phyloP scores from a whole-genome alignment of 2,888 invertebrate species.

The Apoderus coryli region DNA sequence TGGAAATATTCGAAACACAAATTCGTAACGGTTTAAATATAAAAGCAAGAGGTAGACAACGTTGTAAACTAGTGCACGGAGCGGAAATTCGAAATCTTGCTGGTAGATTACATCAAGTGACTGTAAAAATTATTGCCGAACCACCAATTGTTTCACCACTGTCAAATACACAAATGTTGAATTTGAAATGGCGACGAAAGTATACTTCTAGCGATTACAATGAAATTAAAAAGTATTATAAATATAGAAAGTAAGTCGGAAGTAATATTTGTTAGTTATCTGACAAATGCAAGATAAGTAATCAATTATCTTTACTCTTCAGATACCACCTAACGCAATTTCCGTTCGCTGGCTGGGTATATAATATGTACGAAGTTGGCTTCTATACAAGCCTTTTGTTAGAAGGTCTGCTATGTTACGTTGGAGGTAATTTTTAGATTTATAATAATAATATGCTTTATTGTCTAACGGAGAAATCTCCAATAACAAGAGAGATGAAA shows the following conservation, averaged over 20 bases:
- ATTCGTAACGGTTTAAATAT: constrained; percentile 41
- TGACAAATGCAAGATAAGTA: too few species aligned
- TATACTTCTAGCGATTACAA: constrained; percentile 22
- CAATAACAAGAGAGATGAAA: too few species aligned
- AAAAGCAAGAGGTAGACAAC: constrained; percentile 62
- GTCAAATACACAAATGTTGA: constrained; percentile 33
- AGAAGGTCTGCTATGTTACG: constrained; percentile 23
- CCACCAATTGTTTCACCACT: constrained; percentile 42
- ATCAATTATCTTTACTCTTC: too few species aligned
- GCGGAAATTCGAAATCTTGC: constrained; percentile 27
- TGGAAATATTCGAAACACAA: constrained; percentile 52
- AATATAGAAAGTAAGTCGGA: constrained; percentile 26
- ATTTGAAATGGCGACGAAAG: constrained; percentile 33
- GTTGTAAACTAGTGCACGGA: constrained; percentile 44
- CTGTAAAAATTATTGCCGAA: constrained; percentile 56
- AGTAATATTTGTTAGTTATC: neutral
- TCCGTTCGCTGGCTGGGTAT: constrained; percentile 27
- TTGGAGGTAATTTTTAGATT: constrained; percentile 19
- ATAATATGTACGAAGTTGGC: constrained; percentile 28
- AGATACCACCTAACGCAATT: constrained; percentile 29
- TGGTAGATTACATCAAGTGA: constrained; percentile 37
- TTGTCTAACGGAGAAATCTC: constrained; percentile 5
- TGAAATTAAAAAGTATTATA: constrained; percentile 24
- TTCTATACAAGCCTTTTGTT: constrained; percentile 25
- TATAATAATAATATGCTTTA: constrained; percentile 2